A percentile compares a stretch with the other conserved stretches of the same genome.
Evolutionary conservation across 2,888 invertebrate genomes (phyloP).

Genomic region (Leptopilina drosophilae): DNA sequence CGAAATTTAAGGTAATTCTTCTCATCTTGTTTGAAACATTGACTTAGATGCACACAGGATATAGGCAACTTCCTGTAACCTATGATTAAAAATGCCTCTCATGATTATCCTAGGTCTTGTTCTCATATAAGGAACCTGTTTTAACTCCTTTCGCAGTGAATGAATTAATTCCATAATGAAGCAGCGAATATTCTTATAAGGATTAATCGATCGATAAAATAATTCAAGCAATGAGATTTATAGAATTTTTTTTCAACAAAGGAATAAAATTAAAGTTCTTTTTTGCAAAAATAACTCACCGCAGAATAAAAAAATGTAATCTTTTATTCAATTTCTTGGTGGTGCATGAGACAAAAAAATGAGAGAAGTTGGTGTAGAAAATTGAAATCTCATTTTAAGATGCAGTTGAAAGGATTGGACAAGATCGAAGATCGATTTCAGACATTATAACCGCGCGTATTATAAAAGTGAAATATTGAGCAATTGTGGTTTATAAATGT

Average conservation of each 20-base stretch:
- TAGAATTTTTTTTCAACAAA: neutral
- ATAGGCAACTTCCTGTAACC: slow-evolving; percentile 21
- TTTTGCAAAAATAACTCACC: neutral
- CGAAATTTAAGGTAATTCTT: neutral
- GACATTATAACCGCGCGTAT: slow-evolving; percentile 20
- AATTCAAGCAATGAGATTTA: no score
- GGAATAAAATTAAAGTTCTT: neutral
- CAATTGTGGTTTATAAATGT: slow-evolving; percentile 36
- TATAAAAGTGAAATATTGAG: slow-evolving; percentile 12
- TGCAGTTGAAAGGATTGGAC: slow-evolving; percentile 11
- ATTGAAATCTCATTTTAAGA: slow-evolving; percentile 33
- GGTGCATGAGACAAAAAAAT: slow-evolving; percentile 1
- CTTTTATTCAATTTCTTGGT: slow-evolving; percentile 19
- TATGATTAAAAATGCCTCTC: slow-evolving; percentile 32
- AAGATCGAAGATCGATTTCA: slow-evolving; percentile 38
- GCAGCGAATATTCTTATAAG: slow-evolving; percentile 21
- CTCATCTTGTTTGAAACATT: slow-evolving; percentile 26
- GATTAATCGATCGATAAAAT: slow-evolving; percentile 21
- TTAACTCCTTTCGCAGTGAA: slow-evolving; percentile 4
- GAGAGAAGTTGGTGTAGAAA: neutral
- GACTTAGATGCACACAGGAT: slow-evolving; percentile 23
- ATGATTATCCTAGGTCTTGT: neutral
- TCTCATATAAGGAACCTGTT: slow-evolving; percentile 8
- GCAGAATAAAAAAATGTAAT: neutral
- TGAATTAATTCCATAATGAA: slow-evolving; percentile 28